phyloP scores from a whole-genome alignment of 1,140 invertebrate genomes.

The Maconellicoccus hirsutus region DNA sequence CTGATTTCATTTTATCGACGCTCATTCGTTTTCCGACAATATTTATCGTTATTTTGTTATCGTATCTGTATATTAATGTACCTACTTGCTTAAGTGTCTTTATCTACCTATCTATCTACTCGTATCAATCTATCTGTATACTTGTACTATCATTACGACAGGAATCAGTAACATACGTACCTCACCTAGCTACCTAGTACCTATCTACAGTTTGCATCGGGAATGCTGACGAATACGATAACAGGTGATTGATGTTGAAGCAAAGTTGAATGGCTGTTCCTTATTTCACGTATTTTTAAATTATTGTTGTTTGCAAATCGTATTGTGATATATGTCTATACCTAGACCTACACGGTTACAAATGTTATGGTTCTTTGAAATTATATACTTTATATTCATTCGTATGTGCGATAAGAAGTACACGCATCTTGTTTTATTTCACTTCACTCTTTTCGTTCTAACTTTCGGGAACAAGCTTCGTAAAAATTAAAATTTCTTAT shows the following conservation, averaged over 20 bases:
- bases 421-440: too few relatives aligned
- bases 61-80: neutral
- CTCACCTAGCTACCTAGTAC: too few relatives aligned
- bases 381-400: slow-evolving; percentile 6
- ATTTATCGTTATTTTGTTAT: slow-evolving; percentile 5
- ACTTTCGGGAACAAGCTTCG: too few relatives aligned
- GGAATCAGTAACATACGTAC: neutral
- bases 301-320: slow-evolving; percentile 21
- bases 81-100: too few relatives aligned
- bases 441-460: too few relatives aligned
- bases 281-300: slow-evolving; percentile 16
- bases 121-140: too few relatives aligned
- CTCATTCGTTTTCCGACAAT: slow-evolving; percentile 3
- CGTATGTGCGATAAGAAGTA: neutral
- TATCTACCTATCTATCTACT: too few relatives aligned
- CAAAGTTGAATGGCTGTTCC: slow-evolving; percentile 2
- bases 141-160: neutral
- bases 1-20: neutral
- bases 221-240: neutral
- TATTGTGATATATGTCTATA: slow-evolving; percentile 21
- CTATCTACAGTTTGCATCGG: too few relatives aligned
- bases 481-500: too few relatives aligned
- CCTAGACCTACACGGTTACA: slow-evolving; percentile 16
- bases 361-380: slow-evolving; percentile 14
- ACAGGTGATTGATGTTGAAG: neutral